These are phyloP conservation scores for Lamellibrachia luymesi DNA, from an alignment of 1,140 invertebrate species.

Conservation along the genomic window DNA sequence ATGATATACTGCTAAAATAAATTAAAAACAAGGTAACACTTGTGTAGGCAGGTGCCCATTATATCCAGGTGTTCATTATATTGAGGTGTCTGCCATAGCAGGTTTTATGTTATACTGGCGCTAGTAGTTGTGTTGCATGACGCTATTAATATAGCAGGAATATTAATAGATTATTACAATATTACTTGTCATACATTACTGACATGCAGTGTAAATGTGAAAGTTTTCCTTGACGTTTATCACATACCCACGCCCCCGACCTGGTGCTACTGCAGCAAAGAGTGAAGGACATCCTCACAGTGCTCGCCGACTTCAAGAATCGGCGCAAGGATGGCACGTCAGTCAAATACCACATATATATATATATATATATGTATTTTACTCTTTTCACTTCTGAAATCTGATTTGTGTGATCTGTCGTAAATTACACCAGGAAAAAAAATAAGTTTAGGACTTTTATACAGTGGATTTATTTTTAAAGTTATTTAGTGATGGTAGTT, in stretches of 20 bases:
- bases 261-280: conserved; percentile 83
- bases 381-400: conserved; percentile 15
- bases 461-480: too few species aligned
- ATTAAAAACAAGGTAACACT: not conserved
- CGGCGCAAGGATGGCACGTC: conserved; percentile 71
- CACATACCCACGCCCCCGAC: conserved; percentile 61
- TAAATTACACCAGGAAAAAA: too few species aligned
- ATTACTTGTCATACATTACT: not conserved
- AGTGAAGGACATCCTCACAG: conserved; percentile 84
- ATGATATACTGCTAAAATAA: too few species aligned
- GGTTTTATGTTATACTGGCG: not conserved
- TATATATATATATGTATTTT: not conserved
- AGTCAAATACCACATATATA: conserved; percentile 13
- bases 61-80: conserved; percentile 15
- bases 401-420: too few species aligned
- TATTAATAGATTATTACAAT: not conserved
- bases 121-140: not conserved
- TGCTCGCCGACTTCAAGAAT: conserved; percentile 85
- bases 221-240: conserved; percentile 37
- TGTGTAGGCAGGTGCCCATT: not conserved
- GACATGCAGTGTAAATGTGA: conserved; percentile 15
- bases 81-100: not conserved
- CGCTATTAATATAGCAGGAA: not conserved
- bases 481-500: too few species aligned
- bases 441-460: too few species aligned